Evolutionary conservation across 2,797 vertebrate species (phyloP).

Genomic region (Austrolebias charrua): DNA sequence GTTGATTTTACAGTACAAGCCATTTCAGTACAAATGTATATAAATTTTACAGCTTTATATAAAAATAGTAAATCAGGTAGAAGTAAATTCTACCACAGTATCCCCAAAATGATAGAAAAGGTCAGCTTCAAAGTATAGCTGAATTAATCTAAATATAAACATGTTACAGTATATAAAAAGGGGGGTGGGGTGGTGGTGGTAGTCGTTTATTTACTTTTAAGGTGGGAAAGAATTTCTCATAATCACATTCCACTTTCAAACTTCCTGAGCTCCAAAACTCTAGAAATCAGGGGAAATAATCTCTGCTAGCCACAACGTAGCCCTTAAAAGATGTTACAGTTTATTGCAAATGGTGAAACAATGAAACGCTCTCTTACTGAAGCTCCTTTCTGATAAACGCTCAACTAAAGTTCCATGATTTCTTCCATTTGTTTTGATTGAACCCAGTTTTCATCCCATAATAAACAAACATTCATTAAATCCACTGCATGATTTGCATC

Average conservation of each 20-base stretch:
- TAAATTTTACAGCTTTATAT: conserved; percentile 69
- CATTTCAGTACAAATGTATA: conserved; percentile 62
- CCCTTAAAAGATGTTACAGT: conserved; percentile 76
- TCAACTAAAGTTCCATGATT: conserved; percentile 33
- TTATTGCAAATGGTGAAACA: conserved; percentile 73
- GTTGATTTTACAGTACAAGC: conserved; percentile 62
- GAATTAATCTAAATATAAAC: conserved; percentile 66
- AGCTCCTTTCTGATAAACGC: conserved; percentile 51
- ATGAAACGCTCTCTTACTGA: conserved; percentile 67
- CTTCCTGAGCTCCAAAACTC: conserved; percentile 81
- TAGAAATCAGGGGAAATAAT: conserved; percentile 73
- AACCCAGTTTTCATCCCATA: conserved; percentile 7
- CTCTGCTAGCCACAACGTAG: conserved; percentile 74
- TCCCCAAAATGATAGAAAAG: conserved; percentile 68
- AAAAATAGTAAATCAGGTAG: conserved; percentile 71
- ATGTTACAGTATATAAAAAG: conserved; percentile 71
- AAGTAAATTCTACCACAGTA: conserved; percentile 59
- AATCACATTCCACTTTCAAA: conserved; percentile 71
- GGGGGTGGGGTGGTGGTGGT: conserved; percentile 47
- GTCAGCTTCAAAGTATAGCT: conserved; percentile 69
- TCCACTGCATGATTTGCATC: conserved; percentile 49
- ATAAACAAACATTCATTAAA: conserved; percentile 52
- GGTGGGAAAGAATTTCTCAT: conserved; percentile 50
- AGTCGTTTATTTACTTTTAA: conserved; percentile 19
- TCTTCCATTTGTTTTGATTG: neutral